Evolutionary conservation across 2,888 invertebrate species (phyloP), one percentile per base, ranked within the genome.

Genomic region (Linnaemya vulpina): DNA sequence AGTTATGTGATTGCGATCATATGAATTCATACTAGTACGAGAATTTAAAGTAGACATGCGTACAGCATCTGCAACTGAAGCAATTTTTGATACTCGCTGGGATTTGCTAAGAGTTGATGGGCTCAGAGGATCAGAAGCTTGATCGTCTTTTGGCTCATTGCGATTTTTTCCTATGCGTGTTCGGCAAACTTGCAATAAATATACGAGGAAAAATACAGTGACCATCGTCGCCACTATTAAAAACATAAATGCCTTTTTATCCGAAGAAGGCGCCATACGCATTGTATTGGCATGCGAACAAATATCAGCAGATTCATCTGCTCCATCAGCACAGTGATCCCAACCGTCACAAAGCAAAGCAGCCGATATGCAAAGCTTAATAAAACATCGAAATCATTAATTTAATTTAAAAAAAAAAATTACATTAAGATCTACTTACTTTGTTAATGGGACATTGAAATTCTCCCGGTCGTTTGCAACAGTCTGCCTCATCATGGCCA

Each of bases 241-340:
- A 40, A 95, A 93, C 77, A 95, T 93, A 87, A 94, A 94, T 0
- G 94, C 93, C 51, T 93, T 93, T 86, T 93, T 94, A 73, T 93
- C 93, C 0, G 93, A 92, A 0, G 91, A 89, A 4, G 92, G 92
- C 0, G 92, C 91, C 87, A 90, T 93, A 86, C 93, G 93, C 9
- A 93, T 92, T n/a, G 92, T 92, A 78, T 93, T 90, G 20, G 89
- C 88, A 67, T 91, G 89, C 1, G 93, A 93, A 89, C 96, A 96
- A 4, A 94, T 94, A 1, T 95, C 94, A 1, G 94, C 93, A 8
- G 94, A 93, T 91, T 97, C 97, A 90, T 97, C 97, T 0, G 96
- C 94, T 1, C 96, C 96, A 92, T 97, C 97, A 1, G 94, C 95
- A 90, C 97, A 97, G 90, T 97, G 95, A 11, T 94, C 94, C 91